Conservation (phyloP, 1,140 invertebrate species). For the Drosophila truncata region DNA sequence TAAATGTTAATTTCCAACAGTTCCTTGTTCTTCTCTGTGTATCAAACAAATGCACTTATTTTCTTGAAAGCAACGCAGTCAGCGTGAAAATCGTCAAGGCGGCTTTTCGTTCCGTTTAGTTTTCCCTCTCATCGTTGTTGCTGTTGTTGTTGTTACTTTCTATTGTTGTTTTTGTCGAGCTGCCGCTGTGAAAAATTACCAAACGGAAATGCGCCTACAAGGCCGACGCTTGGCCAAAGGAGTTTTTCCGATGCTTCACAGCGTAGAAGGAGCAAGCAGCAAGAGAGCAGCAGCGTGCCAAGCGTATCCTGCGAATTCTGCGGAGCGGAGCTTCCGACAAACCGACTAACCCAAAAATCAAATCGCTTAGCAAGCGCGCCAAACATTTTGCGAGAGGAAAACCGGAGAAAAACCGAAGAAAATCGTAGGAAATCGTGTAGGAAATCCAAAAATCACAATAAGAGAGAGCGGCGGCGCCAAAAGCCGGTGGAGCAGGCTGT, state of each 20-base stretch:
- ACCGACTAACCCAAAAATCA: slow-evolving; percentile 73
- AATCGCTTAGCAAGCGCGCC: slow-evolving; percentile 80
- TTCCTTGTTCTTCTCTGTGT: slow-evolving; percentile 8
- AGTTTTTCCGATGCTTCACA: slow-evolving; percentile 28
- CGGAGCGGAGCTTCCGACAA: slow-evolving; percentile 62
- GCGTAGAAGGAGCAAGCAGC: slow-evolving; percentile 11
- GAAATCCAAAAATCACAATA: slow-evolving; percentile 15
- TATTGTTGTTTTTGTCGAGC: slow-evolving; percentile 10
- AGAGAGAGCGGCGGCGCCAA: slow-evolving; percentile 44
- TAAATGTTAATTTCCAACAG: background rate
- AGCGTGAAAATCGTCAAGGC: slow-evolving; percentile 74
- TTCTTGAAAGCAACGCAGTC: slow-evolving; percentile 49
- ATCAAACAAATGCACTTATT: slow-evolving; percentile 69
- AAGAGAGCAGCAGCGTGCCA: slow-evolving; percentile 19
- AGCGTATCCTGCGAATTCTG: slow-evolving; percentile 33
- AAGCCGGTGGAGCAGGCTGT: slow-evolving; percentile 38
- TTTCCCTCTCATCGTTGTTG: slow-evolving; percentile 39
- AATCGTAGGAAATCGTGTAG: slow-evolving; percentile 21
- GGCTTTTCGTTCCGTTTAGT: slow-evolving; percentile 57
- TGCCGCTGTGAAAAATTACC: slow-evolving; percentile 73
- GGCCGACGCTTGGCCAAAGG: slow-evolving; percentile 47
- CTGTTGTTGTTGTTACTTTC: slow-evolving; percentile 25
- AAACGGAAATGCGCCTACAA: slow-evolving; percentile 81
- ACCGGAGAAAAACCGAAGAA: slow-evolving; percentile 11
- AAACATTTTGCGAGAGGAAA: slow-evolving; percentile 63